Conservation (phyloP, 1,140 invertebrate species). For the Varroa destructor region DNA sequence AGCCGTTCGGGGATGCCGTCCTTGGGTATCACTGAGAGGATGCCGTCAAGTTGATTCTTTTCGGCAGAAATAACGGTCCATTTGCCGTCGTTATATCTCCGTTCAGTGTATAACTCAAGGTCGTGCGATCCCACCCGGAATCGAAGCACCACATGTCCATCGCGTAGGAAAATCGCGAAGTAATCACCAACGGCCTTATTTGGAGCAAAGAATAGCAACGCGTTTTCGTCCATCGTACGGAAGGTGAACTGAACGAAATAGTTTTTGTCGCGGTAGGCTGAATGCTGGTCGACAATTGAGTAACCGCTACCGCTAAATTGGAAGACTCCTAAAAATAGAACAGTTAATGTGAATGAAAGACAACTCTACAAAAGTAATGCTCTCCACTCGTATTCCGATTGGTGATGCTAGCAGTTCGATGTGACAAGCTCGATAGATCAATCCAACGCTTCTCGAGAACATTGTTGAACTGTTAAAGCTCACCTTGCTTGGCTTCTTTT, state of each 20-base stretch:
- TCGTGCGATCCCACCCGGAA: slow-evolving; percentile 23
- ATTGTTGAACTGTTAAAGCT: too few relatives aligned
- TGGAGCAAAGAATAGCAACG: slow-evolving; percentile 65
- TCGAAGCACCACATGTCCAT: slow-evolving; percentile 31
- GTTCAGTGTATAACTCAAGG: slow-evolving; percentile 52
- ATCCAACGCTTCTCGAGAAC: too few relatives aligned
- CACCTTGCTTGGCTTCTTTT: slow-evolving; percentile 29
- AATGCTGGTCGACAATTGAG: slow-evolving; percentile 50
- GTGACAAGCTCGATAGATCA: too few relatives aligned
- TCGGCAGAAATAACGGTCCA: slow-evolving; percentile 59
- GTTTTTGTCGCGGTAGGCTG: slow-evolving; percentile 54
- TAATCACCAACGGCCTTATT: slow-evolving; percentile 48
- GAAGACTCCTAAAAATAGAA: slow-evolving; percentile 39
- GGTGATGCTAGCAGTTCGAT: too few relatives aligned
- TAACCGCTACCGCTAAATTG: slow-evolving; percentile 66
- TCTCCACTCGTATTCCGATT: too few relatives aligned
- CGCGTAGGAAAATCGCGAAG: slow-evolving; percentile 31
- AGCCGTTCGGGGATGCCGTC: slow-evolving; percentile 49
- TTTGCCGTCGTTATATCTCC: slow-evolving; percentile 64
- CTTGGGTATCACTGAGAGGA: slow-evolving; percentile 29
- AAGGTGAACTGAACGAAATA: slow-evolving; percentile 67
- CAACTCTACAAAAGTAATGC: too few relatives aligned
- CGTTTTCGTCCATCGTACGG: slow-evolving; percentile 71
- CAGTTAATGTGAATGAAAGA: too few relatives aligned
- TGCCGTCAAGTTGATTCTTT: slow-evolving; percentile 35